Evolutionary conservation across 2,113 vertebrate genomes (phyloP), one percentile per base, ranked within the genome.

Genomic region (Centropus bengalensis): DNA sequence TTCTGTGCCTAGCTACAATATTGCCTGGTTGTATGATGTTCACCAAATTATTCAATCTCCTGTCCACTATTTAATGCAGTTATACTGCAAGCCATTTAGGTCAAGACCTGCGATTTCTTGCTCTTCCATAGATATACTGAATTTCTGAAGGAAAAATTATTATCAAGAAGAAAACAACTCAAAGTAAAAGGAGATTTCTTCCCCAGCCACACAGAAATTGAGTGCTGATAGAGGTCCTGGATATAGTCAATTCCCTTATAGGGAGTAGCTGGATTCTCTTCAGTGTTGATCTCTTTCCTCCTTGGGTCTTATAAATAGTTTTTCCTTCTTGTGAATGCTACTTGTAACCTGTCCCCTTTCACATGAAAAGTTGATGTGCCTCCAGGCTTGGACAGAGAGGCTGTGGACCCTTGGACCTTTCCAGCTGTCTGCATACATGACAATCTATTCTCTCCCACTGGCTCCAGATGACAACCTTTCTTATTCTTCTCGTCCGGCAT

Each of bases 401-500:
- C 30, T 42, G 32, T 78, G 62, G 38, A 54, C 8, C 47, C 8
- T 1, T 26, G 33, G 21, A 19, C 42, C 44, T 51, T 36, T 74
- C 84, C 75, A 94, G 36, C 45, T 82, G 51, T 87, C 59, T 47
- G 40, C 23, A 24, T 3, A 3, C 28, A 17, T 12, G 21, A 12
- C 28, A 12, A 22, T 19, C 27, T 59, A 6, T 24, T 64, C 52
- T 82, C 55, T 82, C 55, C 71, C 64, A 52, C 93, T 82, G 78
- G 64, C 83, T 94, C 73, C 88, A 91, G 55, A 22, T 52, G 66
- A 94, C 84, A 82, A 91, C 60, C 51, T 89, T 80, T 82, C 38
- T 56, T 64, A 62, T 89, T 95, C 85, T 91, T 80, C 49, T 83
- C 73, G 82, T 89, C 64, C 91, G 80, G 69, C 69, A 89, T 93